Evolutionary conservation across 2,113 vertebrate species (phyloP).

Genomic region (Chinchilla lanigera): DNA sequence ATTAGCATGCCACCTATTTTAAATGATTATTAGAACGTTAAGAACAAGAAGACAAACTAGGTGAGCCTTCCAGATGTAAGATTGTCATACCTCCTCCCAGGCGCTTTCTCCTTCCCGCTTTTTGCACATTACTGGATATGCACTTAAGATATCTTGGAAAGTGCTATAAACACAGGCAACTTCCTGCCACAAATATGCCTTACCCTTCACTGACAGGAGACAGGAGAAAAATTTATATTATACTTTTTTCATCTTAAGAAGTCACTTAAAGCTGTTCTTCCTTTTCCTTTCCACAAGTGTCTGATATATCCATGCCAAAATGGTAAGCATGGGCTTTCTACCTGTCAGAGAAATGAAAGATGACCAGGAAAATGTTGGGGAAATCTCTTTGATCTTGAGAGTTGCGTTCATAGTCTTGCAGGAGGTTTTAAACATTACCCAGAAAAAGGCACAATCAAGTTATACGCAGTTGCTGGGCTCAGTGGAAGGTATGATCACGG

Average conservation of each 20-base stretch:
- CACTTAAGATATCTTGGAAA: background rate
- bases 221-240: background rate
- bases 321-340: background rate
- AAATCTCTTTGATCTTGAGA: conserved; percentile 58
- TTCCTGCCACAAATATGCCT: background rate
- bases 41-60: background rate
- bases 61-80: too few species aligned
- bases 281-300: background rate
- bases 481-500: background rate
- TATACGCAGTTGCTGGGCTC: background rate
- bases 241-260: background rate
- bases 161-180: too few species aligned
- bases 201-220: background rate
- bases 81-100: background rate
- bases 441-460: background rate
- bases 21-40: background rate
- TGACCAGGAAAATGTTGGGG: background rate
- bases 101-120: background rate
- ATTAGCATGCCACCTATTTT: background rate
- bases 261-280: background rate
- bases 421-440: background rate
- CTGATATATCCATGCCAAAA: background rate
- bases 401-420: conserved; percentile 27
- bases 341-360: conserved; percentile 53
- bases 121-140: accelerated